Base-by-base conservation (phyloP, 2,888 invertebrate genomes). In the Amblyteles armatorius region DNA sequence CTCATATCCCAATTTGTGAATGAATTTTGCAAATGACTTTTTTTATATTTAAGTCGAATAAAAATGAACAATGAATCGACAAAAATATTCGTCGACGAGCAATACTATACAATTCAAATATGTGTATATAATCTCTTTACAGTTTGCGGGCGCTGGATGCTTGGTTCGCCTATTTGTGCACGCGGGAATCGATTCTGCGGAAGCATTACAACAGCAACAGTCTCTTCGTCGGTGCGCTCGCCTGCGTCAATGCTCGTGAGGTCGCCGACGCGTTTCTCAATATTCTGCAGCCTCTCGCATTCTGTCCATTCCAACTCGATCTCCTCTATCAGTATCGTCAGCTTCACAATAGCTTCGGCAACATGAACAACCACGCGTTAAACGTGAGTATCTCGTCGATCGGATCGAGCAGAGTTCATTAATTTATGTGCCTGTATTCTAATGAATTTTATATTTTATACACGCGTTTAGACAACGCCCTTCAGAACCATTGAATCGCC, bases 81-180 rank as follows among this genome's bases (percentile, higher is more conserved):
- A 48, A 48, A 48, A 16, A 48, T 48, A 48, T 48, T 48, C 13
- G 13, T 48, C 44, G 16, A 48, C 44, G 4, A 48, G 11, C 29
- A 40, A 73, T 60, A 26, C 60, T 57, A 40, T 40, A 44, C 5
- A 60, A 73, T 44, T 7, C 60, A 11, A 22, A 22, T 22, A 48
- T 50, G 5, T n/a, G 11, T 48, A 48, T 16, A 48, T 48, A 16
- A 63, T 73, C 13, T 76, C 84, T 85, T 93, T 93, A 80, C 94
- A 97, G 97, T 94, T 96, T 98, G 79, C 96, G 97, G 88, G 97
- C 98, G n/a, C 95, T 98, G 88, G 98, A 98, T 91, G 98, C 98
- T 48, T 98, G 98, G 98, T 96, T 98, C 87, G 97, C 97, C 81
- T 98, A 98, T 92, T 95, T 98, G 76, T 95, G 97, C 87, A 97